These are phyloP conservation scores for Dendrophyllia cribrosa DNA, from an alignment of 64 coral and sea anemone species.

Conservation along the genomic window DNA sequence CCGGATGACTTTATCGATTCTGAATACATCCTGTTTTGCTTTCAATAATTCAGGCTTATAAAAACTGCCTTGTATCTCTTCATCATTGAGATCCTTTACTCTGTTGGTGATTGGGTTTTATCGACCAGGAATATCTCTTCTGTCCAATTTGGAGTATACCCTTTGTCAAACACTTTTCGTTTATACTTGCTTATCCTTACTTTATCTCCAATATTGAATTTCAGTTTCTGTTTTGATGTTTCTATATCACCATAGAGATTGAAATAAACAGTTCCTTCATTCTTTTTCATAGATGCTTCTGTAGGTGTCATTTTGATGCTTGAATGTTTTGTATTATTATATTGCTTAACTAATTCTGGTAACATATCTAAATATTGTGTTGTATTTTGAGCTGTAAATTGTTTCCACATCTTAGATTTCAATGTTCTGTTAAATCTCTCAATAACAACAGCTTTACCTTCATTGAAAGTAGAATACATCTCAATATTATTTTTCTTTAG, in stretches of 20 bases:
- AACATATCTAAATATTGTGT: no score
- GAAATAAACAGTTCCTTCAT: not conserved
- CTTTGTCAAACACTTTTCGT: slow-evolving; percentile 2
- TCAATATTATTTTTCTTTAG: no score
- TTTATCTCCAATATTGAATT: slow-evolving; percentile 1
- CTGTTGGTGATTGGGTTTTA: slow-evolving; percentile 4
- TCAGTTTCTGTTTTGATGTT: no score
- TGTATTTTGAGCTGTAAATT: no score
- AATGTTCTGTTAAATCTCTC: no score
- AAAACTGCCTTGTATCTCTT: not conserved
- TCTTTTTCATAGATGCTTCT: not conserved
- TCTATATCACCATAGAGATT: not conserved
- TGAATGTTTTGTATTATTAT: slow-evolving; percentile 25
- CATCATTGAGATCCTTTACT: not conserved
- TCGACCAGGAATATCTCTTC: not conserved
- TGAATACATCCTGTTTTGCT: not conserved
- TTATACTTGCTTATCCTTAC: slow-evolving; percentile 23
- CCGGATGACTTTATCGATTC: slow-evolving; percentile 1
- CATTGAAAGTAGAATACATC: no score
- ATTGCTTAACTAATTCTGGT: no score
- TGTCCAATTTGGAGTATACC: slow-evolving; percentile 6
- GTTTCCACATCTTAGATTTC: no score
- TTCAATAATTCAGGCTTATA: slow-evolving; percentile 1
- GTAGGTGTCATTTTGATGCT: slow-evolving; percentile 10
- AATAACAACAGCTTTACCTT: no score